Conservation (phyloP, 92 coral and sea anemone species). For the Paragorgia papillata region DNA sequence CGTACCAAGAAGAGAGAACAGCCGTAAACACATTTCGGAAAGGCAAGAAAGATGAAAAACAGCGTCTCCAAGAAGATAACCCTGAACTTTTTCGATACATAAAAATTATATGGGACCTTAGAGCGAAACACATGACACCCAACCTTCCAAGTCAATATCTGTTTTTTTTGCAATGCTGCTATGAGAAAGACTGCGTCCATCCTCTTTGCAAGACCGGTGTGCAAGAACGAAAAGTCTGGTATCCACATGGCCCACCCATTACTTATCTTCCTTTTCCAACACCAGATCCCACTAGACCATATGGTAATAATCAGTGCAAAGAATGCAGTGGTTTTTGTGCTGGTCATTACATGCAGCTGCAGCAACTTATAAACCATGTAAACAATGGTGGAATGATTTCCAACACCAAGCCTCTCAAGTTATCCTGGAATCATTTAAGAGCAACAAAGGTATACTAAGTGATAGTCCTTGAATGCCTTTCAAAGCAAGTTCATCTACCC, state of each 20-base stretch:
- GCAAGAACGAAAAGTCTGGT: conserved; percentile 22
- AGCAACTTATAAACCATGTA: conserved; percentile 10
- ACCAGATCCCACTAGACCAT: conserved; percentile 51
- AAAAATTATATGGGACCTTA: too few species aligned
- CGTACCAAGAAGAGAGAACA: conserved; percentile 34
- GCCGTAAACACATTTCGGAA: conserved; percentile 10
- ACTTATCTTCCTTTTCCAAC: conserved; percentile 42
- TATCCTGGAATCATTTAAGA: conserved; percentile 41
- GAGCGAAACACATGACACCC: too few species aligned
- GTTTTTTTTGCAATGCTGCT: conserved; percentile 51
- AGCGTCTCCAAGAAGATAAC: conserved; percentile 26
- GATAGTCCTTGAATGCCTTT: conserved; percentile 6
- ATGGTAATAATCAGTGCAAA: conserved; percentile 40
- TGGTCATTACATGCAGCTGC: conserved; percentile 46
- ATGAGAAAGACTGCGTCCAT: conserved; percentile 54
- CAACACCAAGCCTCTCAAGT: conserved; percentile 20
- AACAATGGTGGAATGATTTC: background rate
- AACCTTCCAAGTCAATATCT: conserved; percentile 45
- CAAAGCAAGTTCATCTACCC: conserved; percentile 33
- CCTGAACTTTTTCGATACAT: conserved; percentile 39
- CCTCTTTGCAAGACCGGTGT: conserved; percentile 32
- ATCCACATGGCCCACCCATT: conserved; percentile 44
- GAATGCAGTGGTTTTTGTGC: conserved; percentile 44
- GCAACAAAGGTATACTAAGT: conserved; percentile 33
- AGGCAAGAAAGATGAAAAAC: conserved; percentile 47